Conservation (phyloP, 2,797 vertebrate species). For the Etheostoma nigrum region DNA sequence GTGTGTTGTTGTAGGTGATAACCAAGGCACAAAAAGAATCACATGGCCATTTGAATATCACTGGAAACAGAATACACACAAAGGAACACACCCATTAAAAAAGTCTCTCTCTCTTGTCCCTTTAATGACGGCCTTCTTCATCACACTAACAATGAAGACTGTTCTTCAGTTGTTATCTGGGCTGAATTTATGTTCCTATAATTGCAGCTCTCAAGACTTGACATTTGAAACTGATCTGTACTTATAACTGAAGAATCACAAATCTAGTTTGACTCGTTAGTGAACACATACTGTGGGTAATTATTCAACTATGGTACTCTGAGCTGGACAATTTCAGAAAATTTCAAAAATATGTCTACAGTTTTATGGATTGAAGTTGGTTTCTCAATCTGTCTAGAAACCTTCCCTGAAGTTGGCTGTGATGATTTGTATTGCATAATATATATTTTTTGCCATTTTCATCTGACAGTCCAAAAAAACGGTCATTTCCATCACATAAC, state of each 20-base stretch:
- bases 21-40: not conserved
- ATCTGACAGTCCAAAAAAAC: no score
- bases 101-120: constrained; percentile 17
- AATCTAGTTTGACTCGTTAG: no score
- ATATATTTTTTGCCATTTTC: no score
- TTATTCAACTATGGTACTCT: no score
- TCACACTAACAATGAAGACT: constrained; percentile 6
- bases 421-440: no score
- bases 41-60: constrained; percentile 2
- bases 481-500: no score
- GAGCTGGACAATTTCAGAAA: no score
- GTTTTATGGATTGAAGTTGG: no score
- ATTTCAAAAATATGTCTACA: no score
- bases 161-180: constrained; percentile 11
- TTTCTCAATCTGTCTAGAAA: no score
- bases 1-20: constrained; percentile 17
- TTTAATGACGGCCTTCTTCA: constrained; percentile 11
- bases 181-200: constrained; percentile 18
- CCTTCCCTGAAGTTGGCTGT: no score
- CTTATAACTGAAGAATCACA: constrained; percentile 3
- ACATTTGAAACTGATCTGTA: not conserved
- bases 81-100: constrained; percentile 8
- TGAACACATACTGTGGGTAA: no score
- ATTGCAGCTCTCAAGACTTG: constrained; percentile 33
- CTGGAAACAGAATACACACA: not conserved